Evolutionary conservation across 2,797 vertebrate genomes (phyloP).

Genomic region (Bryconaethiops microstoma): DNA sequence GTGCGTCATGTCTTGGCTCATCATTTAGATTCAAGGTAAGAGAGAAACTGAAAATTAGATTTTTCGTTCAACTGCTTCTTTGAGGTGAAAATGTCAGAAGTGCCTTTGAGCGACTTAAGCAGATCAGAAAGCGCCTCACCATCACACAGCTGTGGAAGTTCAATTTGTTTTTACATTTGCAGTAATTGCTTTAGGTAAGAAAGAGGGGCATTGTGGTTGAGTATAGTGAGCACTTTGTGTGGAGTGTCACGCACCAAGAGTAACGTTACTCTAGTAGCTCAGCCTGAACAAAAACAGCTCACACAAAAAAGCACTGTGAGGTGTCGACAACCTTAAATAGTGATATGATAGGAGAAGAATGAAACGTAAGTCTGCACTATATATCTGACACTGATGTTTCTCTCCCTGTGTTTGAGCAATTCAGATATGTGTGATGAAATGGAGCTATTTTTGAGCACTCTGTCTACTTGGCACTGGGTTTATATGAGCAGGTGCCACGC

Average conservation of each 20-base stretch:
- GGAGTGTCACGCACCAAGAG: neutral
- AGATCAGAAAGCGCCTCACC: neutral
- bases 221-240: conserved; percentile 51
- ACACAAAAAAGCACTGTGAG: neutral
- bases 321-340: conserved; percentile 14
- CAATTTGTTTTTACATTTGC: conserved; percentile 22
- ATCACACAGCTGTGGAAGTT: conserved; percentile 9
- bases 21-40: neutral
- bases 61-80: neutral
- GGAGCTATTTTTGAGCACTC: conserved; percentile 73
- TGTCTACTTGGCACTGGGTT: conserved; percentile 62
- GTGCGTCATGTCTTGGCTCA: neutral
- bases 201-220: conserved; percentile 38
- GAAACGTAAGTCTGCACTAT: conserved; percentile 24
- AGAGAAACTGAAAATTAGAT: neutral
- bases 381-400: conserved; percentile 20
- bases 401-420: conserved; percentile 3
- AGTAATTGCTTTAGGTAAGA: conserved; percentile 33
- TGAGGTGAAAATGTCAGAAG: neutral
- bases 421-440: conserved; percentile 34
- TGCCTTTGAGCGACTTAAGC: neutral
- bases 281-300: neutral
- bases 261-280: conserved; percentile 22
- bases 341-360: neutral
- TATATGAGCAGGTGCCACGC: conserved; percentile 71